These are phyloP conservation scores for Dendrocincla tyrannina DNA, from an alignment of 2,797 vertebrate species.

Conservation along the genomic window DNA sequence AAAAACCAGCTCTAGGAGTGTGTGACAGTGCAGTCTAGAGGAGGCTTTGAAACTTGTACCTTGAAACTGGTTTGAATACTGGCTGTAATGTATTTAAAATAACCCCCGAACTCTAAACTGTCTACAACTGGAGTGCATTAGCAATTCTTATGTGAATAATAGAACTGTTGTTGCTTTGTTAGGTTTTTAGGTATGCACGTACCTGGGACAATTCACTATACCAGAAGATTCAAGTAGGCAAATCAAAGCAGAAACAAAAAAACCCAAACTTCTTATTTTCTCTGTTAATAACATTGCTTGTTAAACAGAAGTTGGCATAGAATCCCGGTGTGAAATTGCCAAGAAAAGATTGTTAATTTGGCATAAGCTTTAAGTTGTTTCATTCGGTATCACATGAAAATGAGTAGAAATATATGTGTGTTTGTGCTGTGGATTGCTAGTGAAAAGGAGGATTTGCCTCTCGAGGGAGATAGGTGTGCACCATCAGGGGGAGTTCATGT, in stretches of 20 bases:
- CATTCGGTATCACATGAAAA: conserved; percentile 5
- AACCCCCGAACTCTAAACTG: neutral
- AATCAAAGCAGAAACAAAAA: conserved; percentile 42
- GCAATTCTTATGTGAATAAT: neutral
- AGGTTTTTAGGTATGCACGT: neutral
- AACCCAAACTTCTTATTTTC: neutral
- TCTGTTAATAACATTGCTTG: conserved; percentile 39
- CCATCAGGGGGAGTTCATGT: conserved; percentile 4
- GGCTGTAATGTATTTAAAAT: neutral
- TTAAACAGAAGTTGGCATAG: conserved; percentile 61
- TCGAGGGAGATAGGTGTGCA: conserved; percentile 8
- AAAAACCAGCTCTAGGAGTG: neutral
- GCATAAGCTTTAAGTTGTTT: conserved; percentile 16
- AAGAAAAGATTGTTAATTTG: conserved; percentile 55
- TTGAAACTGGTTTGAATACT: neutral
- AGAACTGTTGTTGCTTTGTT: neutral
- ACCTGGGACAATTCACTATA: neutral
- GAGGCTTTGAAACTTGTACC: neutral
- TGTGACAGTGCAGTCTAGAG: neutral
- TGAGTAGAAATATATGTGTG: neutral
- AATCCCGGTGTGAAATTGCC: conserved; percentile 19
- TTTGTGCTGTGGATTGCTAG: neutral
- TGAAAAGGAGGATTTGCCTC: conserved; percentile 5
- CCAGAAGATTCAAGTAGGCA: neutral
- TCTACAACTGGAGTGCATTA: neutral